These are phyloP conservation scores for Cydia strobilella DNA, from an alignment of 1,140 invertebrate species.

Conservation along the genomic window DNA sequence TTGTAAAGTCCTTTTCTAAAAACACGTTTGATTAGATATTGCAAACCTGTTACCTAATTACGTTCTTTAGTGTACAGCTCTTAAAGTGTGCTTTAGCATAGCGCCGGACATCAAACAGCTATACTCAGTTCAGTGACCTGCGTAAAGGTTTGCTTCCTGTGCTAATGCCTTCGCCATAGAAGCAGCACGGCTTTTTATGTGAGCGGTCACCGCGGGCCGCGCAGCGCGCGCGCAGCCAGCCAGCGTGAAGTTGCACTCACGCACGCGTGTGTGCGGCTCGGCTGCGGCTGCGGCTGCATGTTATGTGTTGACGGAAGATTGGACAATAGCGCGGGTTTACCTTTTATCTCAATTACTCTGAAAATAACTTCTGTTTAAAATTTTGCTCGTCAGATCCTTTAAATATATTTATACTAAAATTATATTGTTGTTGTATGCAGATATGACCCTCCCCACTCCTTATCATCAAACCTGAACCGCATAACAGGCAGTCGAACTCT, in stretches of 20 bases:
- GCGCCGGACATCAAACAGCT: slow-evolving; percentile 50
- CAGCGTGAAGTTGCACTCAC: not conserved
- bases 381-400: too few species aligned
- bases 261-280: slow-evolving; percentile 10
- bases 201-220: slow-evolving; percentile 23
- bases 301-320: not conserved
- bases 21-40: slow-evolving; percentile 64
- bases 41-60: not conserved
- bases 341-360: not conserved
- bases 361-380: too few species aligned
- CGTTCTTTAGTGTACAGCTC: not conserved
- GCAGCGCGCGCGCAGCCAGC: not conserved
- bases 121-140: slow-evolving; percentile 60
- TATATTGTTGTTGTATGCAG: too few species aligned
- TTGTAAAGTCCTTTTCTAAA: slow-evolving; percentile 33
- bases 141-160: slow-evolving; percentile 61
- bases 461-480: too few species aligned
- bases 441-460: too few species aligned
- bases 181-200: slow-evolving; percentile 54
- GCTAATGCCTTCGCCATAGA: slow-evolving; percentile 43
- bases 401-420: too few species aligned
- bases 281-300: too few species aligned
- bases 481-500: too few species aligned
- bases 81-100: slow-evolving; percentile 42
- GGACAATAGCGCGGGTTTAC: not conserved